A percentile compares a stretch with the other conserved stretches of the same genome.
phyloP scores from a whole-genome alignment of 2,113 vertebrate species.

The Aldabrachelys gigantea region DNA sequence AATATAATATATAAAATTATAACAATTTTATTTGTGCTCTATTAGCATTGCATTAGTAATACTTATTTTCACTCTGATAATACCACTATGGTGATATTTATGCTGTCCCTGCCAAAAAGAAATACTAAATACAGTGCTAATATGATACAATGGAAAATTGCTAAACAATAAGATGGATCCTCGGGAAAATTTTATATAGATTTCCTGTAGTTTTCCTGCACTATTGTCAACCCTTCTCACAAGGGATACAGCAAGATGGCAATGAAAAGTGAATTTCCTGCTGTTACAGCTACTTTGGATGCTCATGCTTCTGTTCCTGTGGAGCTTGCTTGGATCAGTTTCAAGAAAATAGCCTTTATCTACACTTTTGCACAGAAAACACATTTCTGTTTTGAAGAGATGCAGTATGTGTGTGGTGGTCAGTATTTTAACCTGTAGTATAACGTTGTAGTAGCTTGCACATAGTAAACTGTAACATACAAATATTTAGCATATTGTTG shows the following conservation, averaged over 20 bases:
- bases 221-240: constrained; percentile 64
- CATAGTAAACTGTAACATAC: background rate
- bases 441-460: background rate
- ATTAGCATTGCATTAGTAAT: constrained; percentile 17
- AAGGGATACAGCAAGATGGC: constrained; percentile 51
- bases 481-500: background rate
- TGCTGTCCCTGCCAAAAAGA: background rate
- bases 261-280: constrained; percentile 69
- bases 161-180: constrained; percentile 43
- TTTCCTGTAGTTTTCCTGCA: constrained; percentile 57
- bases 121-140: constrained; percentile 11
- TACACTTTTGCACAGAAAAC: constrained; percentile 69
- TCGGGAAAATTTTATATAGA: constrained; percentile 48
- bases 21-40: background rate
- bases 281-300: constrained; percentile 56
- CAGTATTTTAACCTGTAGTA: constrained; percentile 23
- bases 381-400: constrained; percentile 68
- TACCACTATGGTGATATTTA: background rate
- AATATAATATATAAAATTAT: too few species aligned
- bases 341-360: constrained; percentile 76
- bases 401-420: constrained; percentile 9
- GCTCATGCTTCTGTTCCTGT: constrained; percentile 50
- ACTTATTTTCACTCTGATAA: background rate
- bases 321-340: constrained; percentile 68
- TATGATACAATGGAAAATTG: constrained; percentile 7